A percentile compares a stretch with the other conserved stretches of the same genome.
phyloP scores from a whole-genome alignment of 2,797 vertebrate species.

The Phoebastria nigripes region DNA sequence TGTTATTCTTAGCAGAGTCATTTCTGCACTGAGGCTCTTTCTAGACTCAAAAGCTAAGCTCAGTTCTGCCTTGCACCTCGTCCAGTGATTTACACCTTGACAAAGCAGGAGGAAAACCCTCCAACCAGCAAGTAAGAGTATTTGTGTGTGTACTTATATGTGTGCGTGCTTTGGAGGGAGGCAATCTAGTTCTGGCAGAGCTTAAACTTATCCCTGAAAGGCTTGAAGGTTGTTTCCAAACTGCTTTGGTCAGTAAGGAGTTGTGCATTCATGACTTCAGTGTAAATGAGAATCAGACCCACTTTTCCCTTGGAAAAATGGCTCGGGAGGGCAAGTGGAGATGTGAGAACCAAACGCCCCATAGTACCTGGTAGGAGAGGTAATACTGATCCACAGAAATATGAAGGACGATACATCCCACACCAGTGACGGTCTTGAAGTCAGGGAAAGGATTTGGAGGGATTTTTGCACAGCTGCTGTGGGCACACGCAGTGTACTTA shows the following conservation, averaged over 20 bases:
- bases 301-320: neutral
- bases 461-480: neutral
- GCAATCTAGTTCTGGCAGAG: neutral
- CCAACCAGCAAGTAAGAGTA: neutral
- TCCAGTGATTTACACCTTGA: neutral
- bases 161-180: neutral
- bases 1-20: conserved; percentile 36
- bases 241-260: neutral
- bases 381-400: rapidly evolving
- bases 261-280: rapidly evolving
- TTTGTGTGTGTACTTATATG: neutral
- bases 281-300: neutral
- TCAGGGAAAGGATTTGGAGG: neutral
- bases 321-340: neutral
- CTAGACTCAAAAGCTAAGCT: neutral
- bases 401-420: neutral
- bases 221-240: neutral
- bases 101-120: neutral
- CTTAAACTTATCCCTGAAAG: neutral
- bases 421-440: rapidly evolving
- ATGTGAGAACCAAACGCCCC: neutral
- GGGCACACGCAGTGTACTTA: rapidly evolving
- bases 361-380: neutral
- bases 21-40: neutral
- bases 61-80: neutral